Evolutionary conservation across 2,888 invertebrate species (phyloP).

Genomic region (Drosophila stalkeri): DNA sequence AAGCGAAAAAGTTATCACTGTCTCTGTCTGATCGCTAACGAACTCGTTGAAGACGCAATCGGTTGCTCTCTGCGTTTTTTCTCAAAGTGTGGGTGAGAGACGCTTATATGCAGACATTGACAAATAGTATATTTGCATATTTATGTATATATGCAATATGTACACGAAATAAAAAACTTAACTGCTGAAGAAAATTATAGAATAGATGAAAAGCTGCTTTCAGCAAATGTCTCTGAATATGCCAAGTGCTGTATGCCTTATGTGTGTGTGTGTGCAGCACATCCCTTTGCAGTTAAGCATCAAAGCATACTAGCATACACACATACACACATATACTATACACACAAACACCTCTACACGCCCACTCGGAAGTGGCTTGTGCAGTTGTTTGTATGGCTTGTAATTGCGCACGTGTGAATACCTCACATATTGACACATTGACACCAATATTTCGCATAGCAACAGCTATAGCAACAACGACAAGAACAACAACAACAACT

Average conservation of each 20-base stretch:
- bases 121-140: too few relatives aligned
- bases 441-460: constrained; percentile 63
- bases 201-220: constrained; percentile 8
- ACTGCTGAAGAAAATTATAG: constrained; percentile 5
- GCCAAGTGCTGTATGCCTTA: background rate
- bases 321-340: background rate
- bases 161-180: background rate
- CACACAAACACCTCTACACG: background rate
- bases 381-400: constrained; percentile 58
- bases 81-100: too few relatives aligned
- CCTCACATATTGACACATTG: constrained; percentile 72
- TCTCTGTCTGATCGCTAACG: too few relatives aligned
- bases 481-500: constrained; percentile 7
- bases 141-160: too few relatives aligned
- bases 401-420: constrained; percentile 76
- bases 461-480: constrained; percentile 24
- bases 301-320: constrained; percentile 1
- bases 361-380: constrained; percentile 15
- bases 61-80: too few relatives aligned
- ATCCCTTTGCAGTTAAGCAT: constrained; percentile 37
- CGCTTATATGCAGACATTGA: too few relatives aligned
- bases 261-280: constrained; percentile 10
- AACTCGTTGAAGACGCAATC: too few relatives aligned
- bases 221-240: background rate
- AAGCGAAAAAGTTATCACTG: too few relatives aligned